Conservation (phyloP, 35 echinoderm and acorn worm species). For the Ptychodera flava region DNA sequence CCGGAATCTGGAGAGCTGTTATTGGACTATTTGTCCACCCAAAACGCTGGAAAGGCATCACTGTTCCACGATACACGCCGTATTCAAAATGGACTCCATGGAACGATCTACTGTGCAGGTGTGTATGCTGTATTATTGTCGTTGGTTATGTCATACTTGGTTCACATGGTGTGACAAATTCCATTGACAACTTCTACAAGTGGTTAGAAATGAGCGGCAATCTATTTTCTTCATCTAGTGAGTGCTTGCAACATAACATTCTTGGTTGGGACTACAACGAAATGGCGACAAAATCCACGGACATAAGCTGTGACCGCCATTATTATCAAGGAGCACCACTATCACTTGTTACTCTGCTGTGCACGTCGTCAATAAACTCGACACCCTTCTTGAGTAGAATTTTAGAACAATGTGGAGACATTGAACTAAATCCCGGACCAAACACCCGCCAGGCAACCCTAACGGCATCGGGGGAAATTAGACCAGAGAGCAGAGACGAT, state of each 20-base stretch:
- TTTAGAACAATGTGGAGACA: not conserved
- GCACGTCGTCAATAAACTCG: not conserved
- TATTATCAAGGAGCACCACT: not conserved
- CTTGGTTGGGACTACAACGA: not conserved
- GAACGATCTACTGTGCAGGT: not conserved
- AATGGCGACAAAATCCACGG: not conserved
- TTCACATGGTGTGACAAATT: not conserved
- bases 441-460: not conserved
- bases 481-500: not conserved
- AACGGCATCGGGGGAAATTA: not conserved
- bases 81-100: not conserved
- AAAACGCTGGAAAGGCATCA: not conserved
- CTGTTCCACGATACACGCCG: not conserved
- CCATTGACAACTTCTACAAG: not conserved
- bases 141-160: not conserved
- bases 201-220: not conserved
- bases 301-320: not conserved
- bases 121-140: not conserved
- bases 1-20: not conserved
- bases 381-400: not conserved
- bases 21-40: not conserved
- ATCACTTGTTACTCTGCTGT: not conserved
- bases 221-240: not conserved
- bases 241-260: not conserved
- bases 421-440: not conserved